Base-by-base conservation (phyloP, 1,140 invertebrate species). In the Varroa destructor region DNA sequence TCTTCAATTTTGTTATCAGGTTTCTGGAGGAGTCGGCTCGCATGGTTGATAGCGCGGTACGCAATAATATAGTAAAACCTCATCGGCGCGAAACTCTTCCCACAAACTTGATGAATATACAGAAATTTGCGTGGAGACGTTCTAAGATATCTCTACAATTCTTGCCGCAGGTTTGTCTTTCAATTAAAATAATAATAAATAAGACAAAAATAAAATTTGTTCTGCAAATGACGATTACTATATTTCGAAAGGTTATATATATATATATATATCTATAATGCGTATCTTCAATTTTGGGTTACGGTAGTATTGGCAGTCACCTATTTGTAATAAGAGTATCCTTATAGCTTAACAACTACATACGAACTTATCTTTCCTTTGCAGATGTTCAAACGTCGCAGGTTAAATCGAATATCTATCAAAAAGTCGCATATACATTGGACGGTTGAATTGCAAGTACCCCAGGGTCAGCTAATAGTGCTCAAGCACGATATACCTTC, bases 1-100 rank as follows among this genome's bases (percentile, higher is more conserved):
- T 5, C 46, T 51, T 58, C 4, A 3, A 42, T 37, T 14, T 25
- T 67, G 12, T 67, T 8, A 14, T 36, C 61, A 67, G 61, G 37
- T 46, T 67, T 67, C 36, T 67, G 36, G 61, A 67, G 61, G 61
- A 67, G 8, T 43, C 61, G 8, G 61, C 61, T 36, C 40, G 46
- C 46, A 46, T 40, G 10, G 37, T 67, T 1, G 61, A 67, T 12
- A 40, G 8, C 37, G 46, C 40, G 14, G 46, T 67, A 2, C 14
- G 61, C 14, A 46, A 67, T 46, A n/a, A n/a, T 14, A 8, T 67
- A 14, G 61, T 67, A 12, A 67, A 67, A 8, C 61, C 61, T 37
- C 61, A 67, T 67, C 61, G 61, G 3, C 40, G 12, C 40, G 40
- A 40, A 40, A 40, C 46, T 25, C 36, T 67, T 3, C 61, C 61